Evolutionary conservation across 2,113 vertebrate genomes (phyloP).

Genomic region (Sialia sialis): DNA sequence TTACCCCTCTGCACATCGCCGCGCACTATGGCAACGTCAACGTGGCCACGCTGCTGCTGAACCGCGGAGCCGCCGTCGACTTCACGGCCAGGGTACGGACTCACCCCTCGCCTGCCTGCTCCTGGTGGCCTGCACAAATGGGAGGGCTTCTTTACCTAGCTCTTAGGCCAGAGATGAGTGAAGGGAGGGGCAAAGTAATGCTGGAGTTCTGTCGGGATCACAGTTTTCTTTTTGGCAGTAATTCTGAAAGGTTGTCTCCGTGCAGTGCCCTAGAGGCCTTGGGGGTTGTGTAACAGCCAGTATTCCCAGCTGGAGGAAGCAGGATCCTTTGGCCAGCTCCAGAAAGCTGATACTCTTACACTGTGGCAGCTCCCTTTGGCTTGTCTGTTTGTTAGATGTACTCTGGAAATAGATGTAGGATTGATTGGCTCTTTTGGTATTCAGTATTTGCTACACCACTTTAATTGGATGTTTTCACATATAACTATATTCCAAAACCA

Average conservation of each 20-base stretch:
- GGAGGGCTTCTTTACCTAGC: neutral
- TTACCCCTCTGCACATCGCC: conserved; percentile 94
- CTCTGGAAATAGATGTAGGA: neutral
- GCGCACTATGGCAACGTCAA: conserved; percentile 96
- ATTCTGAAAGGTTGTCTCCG: neutral
- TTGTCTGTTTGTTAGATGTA: neutral
- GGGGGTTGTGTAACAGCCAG: neutral
- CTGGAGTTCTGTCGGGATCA: neutral
- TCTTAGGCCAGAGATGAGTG: neutral
- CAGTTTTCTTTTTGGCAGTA: neutral
- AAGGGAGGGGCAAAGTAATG: neutral
- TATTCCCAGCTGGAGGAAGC: neutral
- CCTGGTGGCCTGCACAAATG: neutral
- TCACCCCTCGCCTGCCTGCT: neutral
- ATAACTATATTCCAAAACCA: neutral
- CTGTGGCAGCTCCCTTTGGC: neutral
- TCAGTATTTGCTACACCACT: neutral
- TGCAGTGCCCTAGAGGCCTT: neutral
- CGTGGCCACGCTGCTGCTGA: conserved; percentile 92
- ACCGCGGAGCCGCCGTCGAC: conserved; percentile 92
- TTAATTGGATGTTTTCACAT: neutral
- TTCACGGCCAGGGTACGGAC: conserved; percentile 90
- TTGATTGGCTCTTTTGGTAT: neutral
- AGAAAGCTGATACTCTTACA: neutral
- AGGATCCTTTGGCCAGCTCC: neutral